A percentile compares a stretch with the other conserved stretches of the same genome.
phyloP scores from a whole-genome alignment of 2,113 vertebrate species.

The Meleagris gallopavo region DNA sequence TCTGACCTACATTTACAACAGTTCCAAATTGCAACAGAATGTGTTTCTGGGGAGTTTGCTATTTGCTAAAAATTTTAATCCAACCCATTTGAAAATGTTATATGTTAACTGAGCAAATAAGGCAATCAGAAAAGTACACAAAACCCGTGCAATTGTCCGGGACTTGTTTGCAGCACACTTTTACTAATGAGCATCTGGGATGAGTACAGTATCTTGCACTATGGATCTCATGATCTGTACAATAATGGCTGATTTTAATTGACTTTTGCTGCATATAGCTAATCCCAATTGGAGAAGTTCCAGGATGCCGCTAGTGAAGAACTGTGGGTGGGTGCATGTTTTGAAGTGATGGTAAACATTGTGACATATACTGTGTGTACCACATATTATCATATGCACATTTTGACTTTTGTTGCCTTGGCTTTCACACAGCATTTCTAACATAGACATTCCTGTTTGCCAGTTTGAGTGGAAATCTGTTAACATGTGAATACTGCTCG shows the following conservation, averaged over 20 bases:
- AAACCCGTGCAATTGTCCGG: constrained; percentile 44
- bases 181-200: constrained; percentile 65
- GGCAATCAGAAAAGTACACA: constrained; percentile 6
- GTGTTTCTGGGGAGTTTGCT: constrained; percentile 34
- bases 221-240: constrained; percentile 66
- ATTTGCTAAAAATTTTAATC: constrained; percentile 31
- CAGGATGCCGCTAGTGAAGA: constrained; percentile 69
- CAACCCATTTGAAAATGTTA: constrained; percentile 3
- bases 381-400: constrained; percentile 74
- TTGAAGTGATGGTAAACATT: constrained; percentile 80
- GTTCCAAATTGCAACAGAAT: background rate
- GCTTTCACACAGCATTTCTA: constrained; percentile 68
- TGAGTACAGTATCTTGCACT: constrained; percentile 25
- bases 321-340: constrained; percentile 75
- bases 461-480: constrained; percentile 61
- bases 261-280: constrained; percentile 74
- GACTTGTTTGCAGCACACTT: constrained; percentile 33
- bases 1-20: constrained; percentile 58
- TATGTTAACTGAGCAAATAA: constrained; percentile 35
- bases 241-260: constrained; percentile 75
- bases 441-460: constrained; percentile 55
- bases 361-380: constrained; percentile 75
- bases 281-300: constrained; percentile 73
- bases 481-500: constrained; percentile 36
- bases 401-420: constrained; percentile 76